Base-by-base conservation (phyloP, 2,797 vertebrate genomes). In the Mycteria americana region DNA sequence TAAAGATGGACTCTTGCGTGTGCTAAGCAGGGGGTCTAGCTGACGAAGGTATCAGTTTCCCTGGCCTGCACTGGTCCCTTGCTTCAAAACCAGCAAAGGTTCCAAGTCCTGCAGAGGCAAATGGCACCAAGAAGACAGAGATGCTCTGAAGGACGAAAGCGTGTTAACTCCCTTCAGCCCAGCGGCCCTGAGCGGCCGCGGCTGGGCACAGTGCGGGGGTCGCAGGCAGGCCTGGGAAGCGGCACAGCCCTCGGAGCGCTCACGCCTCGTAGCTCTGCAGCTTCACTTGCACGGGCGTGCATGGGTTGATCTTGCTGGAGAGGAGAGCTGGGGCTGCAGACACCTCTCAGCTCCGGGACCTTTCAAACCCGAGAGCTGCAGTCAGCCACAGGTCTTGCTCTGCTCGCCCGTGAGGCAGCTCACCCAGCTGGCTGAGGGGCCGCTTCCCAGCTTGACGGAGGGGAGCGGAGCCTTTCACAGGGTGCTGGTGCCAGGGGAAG, bases 101-200 rank as follows among this genome's bases (percentile, higher is more conserved):
- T 73, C 45, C 18, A 39, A 18, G 18, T 33, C 25, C 65, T 39
- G 13, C 73, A 75, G 65, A 57, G n/a, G 54, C 30, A 85, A 37
- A 23, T 1, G 27, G 30, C 73, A 43, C 18, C 17, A 43, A 80
- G 22, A 48, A 68, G 59, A 15, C 13, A 37, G 28, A 76, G 65
- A 48, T 30, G 28, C 37, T 82, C 30, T 18, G 28, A 70, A 35
- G 60, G 60, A 28, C 0, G 2, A 30, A 83, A 74, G 46, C 3
- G 2, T 18, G 13, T 10, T 10, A 30, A 41, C 33, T 56, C 28
- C 30, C 16, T 41, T 70, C 30, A 64, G 50, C 11, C 11, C 25
- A 6, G 62, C 4, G 53, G 33, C 22, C 45, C 39, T 3, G 2
- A 63, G 80, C 48, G 60, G 59, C 8, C 0, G 5, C 0, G 4